phyloP scores from a whole-genome alignment of 2,797 vertebrate species.

The Oreochromis grahami region DNA sequence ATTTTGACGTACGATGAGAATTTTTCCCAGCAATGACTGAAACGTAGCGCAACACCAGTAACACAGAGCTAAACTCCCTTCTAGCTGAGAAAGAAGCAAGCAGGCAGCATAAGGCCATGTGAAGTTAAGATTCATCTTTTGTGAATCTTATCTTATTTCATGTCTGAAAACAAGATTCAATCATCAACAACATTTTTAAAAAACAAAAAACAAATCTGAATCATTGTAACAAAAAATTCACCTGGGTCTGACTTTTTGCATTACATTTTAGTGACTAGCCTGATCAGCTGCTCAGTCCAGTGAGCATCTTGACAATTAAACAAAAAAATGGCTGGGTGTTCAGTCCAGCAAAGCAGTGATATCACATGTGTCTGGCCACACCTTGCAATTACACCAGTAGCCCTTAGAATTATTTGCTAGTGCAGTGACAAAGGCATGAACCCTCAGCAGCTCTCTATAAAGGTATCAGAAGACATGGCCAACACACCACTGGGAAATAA shows the following conservation, averaged over 20 bases:
- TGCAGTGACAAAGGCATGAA: neutral
- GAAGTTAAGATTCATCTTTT: neutral
- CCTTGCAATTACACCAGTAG: neutral
- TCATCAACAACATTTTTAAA: rapidly evolving
- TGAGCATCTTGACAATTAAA: neutral
- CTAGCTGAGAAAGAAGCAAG: neutral
- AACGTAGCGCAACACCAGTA: neutral
- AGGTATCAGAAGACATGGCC: neutral
- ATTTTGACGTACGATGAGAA: neutral
- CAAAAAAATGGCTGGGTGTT: neutral
- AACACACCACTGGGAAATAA: neutral
- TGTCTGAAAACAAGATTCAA: neutral
- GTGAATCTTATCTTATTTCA: neutral
- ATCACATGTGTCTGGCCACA: neutral
- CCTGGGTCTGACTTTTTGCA: neutral
- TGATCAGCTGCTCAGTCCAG: neutral
- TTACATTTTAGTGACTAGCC: neutral
- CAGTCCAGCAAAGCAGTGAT: neutral
- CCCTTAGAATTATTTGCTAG: neutral
- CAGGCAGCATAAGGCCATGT: neutral
- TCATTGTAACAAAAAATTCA: neutral
- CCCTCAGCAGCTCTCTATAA: neutral
- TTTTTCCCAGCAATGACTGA: neutral
- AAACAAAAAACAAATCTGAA: neutral
- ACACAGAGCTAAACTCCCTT: neutral